phyloP scores from a whole-genome alignment of 2,888 invertebrate species.

The Eupithecia dodoneata region DNA sequence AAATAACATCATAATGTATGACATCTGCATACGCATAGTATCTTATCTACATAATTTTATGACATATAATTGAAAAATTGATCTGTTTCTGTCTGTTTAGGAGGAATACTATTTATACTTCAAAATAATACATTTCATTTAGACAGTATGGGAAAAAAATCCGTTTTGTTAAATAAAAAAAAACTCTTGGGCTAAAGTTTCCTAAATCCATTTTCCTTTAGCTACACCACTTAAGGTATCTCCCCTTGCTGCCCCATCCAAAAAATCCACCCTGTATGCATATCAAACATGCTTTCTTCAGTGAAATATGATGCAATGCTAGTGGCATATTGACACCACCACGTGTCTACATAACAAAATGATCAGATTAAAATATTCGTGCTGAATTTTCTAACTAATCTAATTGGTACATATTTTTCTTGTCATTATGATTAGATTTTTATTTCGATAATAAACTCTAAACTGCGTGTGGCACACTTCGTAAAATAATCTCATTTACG shows the following conservation, averaged over 20 bases:
- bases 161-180: too few species aligned
- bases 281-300: not conserved
- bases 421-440: not conserved
- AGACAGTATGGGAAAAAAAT: not conserved
- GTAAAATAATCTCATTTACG: not conserved
- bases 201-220: too few species aligned
- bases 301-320: not conserved
- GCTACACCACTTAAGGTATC: too few species aligned
- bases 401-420: not conserved
- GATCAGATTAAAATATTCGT: not conserved
- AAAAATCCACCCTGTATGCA: too few species aligned
- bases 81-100: not conserved
- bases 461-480: not conserved
- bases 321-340: not conserved
- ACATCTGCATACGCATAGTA: not conserved
- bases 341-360: not conserved
- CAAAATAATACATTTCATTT: not conserved
- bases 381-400: not conserved
- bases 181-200: too few species aligned
- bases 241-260: too few species aligned
- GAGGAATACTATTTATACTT: not conserved
- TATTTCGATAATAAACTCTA: not conserved
- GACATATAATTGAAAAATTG: not conserved
- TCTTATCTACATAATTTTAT: not conserved
- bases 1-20: not conserved